These are phyloP conservation scores for Eurytoma adleriae DNA, from an alignment of 2,888 invertebrate genomes.

Conservation along the genomic window DNA sequence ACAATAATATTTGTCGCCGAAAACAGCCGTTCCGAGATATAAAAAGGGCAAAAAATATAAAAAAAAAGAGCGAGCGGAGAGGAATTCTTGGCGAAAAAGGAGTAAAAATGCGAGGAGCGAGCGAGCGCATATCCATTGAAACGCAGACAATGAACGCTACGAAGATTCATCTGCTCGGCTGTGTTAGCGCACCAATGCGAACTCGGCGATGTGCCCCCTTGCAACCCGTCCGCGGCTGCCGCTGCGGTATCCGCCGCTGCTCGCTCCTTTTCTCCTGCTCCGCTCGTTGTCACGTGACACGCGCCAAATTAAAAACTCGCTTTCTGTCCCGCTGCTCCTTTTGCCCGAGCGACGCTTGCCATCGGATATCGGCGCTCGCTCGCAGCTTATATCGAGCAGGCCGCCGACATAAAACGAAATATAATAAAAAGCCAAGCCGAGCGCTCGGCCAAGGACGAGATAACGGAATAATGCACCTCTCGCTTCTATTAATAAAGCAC, in stretches of 20 bases:
- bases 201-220: conserved; percentile 59
- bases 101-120: conserved; percentile 62
- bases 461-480: conserved; percentile 46
- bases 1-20: conserved; percentile 75
- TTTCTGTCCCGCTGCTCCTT: conserved; percentile 68
- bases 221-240: conserved; percentile 39
- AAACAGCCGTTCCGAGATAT: conserved; percentile 65
- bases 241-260: conserved; percentile 17
- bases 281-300: conserved; percentile 62
- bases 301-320: conserved; percentile 75
- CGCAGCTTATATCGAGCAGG: conserved; percentile 48
- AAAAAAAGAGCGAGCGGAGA: background rate
- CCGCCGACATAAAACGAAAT: conserved; percentile 25
- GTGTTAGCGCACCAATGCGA: conserved; percentile 62
- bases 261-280: conserved; percentile 2
- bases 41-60: conserved; percentile 40
- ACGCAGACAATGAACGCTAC: conserved; percentile 71
- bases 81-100: conserved; percentile 61
- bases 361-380: conserved; percentile 47
- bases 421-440: background rate
- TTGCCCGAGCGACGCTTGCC: conserved; percentile 56
- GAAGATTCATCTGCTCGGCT: conserved; percentile 69
- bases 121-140: conserved; percentile 69
- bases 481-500: conserved; percentile 43
- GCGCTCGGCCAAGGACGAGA: background rate